Evolutionary conservation across 2,888 invertebrate species (phyloP), one percentile per base, ranked within the genome.

Genomic region (Polyommatus iphigenia): DNA sequence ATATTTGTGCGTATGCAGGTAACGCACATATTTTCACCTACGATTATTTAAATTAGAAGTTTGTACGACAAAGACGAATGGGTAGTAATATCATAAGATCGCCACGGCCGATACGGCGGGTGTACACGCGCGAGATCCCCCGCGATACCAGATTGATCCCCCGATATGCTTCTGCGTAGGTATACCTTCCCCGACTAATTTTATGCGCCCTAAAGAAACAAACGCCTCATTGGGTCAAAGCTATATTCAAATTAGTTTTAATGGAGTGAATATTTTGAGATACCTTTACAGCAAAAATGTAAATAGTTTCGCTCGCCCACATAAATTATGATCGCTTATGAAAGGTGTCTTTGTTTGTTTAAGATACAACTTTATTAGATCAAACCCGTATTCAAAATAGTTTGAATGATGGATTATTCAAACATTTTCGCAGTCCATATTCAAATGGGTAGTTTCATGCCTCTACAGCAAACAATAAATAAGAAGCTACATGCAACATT

Each of bases 1-100:
- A 50, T 50, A 15, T 50, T 54, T 54, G 54, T 46, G 46, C 46
- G 46, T 46, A 46, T 29, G 67, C 32, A 29, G 62, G 62, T 10
- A 10, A 77, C 54, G 54, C 54, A 41, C 36, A 71, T 72, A 91
- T 93, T 93, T 92, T 91, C 91, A 92, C 92, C 91, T 90, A 87
- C 91, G 93, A 94, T 94, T 94, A 94, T 94, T 93, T 90, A 93
- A 94, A 94, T 94, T 91, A 94, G 92, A 89, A 89, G 93, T 89
- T 87, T 89, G 89, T 88, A 91, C 92, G 94, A 94, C 94, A 93
- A 91, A 93, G 94, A 94, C 93, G 93, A 93, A 94, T 94, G 88
- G 93, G 92, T 88, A 88, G 89, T 93, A 92, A 93, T 93, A 93
- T 91, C 92, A 92, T 75, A 89, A 89, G 93, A 93, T 93, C 88